Base-by-base conservation (phyloP, 2,797 vertebrate genomes). In the Gymnoscopelus braueri region DNA sequence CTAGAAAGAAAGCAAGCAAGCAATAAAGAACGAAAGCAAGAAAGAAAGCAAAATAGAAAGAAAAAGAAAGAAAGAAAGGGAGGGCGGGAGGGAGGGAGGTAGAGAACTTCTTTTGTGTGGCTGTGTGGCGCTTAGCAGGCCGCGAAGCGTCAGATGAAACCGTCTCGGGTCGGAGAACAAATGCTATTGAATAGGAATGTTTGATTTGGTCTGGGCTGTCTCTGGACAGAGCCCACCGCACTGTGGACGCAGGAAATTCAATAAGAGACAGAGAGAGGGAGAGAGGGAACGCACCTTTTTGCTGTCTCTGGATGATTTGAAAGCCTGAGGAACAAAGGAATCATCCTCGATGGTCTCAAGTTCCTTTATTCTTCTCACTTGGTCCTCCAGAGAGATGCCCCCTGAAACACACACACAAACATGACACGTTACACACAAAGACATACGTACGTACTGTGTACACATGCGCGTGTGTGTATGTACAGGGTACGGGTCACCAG, bases 261-360 rank as follows among this genome's bases (percentile, higher is more conserved):
- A 94, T 94, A 90, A 91, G 82, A 90, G 89, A 86, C 55, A 88
- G 87, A 89, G 82, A 83, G 74, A 76, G 75, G 79, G 81, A 87
- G 83, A 75, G 84, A 87, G 83, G 82, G 74, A 87, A 87, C 85
- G 90, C 95, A 98, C 97, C 95, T 97, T 97, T 92, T 93, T 94
- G 80, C 94, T 82, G 85, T 98, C 97, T 86, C 97, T 94, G 89
- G 94, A 97, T 68, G 98, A 99, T 94, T 96, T 95, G 95, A 99
- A 99, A 84, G 90, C 92, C 92, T 98, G 97, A 52, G 96, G 96
- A 93, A 99, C 89, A 95, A 99, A 99, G 87, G 95, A 96, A 91
- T 98, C 96, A 74, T 94, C 96, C 87, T 99, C 96, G 88, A 99
- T 98, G 86, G 96, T 96, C 90, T 98, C 97, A 62, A 99, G 98